Conservation (phyloP, 2,113 vertebrate genomes). For the Ceyx melanurus region DNA sequence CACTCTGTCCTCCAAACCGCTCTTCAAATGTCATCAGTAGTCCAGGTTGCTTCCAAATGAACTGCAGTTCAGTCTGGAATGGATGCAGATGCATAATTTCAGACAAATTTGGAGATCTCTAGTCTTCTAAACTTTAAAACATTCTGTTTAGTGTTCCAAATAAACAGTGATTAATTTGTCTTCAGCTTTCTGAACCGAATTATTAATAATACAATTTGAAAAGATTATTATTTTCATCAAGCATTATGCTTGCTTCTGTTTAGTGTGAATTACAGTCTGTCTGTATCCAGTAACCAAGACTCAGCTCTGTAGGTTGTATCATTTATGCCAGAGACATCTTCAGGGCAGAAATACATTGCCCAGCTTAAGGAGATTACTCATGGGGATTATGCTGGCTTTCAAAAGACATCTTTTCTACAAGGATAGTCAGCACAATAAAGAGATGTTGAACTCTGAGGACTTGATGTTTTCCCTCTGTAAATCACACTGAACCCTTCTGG, state of each 20-base stretch:
- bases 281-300: background rate
- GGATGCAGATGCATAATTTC: background rate
- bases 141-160: background rate
- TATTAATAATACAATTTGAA: conserved; percentile 31
- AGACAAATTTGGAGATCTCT: background rate
- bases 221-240: conserved; percentile 43
- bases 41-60: background rate
- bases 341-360: conserved; percentile 32
- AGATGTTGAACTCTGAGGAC: background rate
- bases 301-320: background rate
- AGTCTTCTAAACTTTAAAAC: conserved; percentile 5
- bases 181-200: conserved; percentile 32
- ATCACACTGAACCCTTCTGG: background rate
- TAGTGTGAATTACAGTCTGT: background rate
- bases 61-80: background rate
- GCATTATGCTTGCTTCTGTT: background rate
- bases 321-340: conserved; percentile 40
- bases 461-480: background rate
- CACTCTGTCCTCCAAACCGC: background rate
- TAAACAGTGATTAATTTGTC: background rate
- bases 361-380: conserved; percentile 21
- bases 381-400: conserved; percentile 11
- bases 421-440: background rate
- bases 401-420: background rate
- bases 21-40: background rate